phyloP scores from a whole-genome alignment of 1,140 invertebrate species.

The Oscheius sp. region DNA sequence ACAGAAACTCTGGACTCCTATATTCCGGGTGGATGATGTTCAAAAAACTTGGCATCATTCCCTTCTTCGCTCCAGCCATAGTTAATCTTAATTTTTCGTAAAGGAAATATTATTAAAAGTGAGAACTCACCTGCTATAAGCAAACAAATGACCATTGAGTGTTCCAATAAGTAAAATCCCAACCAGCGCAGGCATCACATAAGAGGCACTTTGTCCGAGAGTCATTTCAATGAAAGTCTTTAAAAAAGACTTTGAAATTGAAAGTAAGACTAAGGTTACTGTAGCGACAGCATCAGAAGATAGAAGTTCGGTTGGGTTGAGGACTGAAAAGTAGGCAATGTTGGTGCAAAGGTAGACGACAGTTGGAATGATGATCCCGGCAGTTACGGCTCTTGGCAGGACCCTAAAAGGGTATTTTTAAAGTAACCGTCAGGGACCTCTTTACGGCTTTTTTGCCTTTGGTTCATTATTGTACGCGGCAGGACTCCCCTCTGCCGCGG shows the following conservation, averaged over 20 bases:
- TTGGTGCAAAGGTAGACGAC: conserved; percentile 18
- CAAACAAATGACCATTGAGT: conserved; percentile 22
- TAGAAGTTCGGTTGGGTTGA: conserved; percentile 20
- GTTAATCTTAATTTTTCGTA: conserved; percentile 28
- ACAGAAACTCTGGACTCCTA: conserved; percentile 31
- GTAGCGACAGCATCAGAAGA: conserved; percentile 25
- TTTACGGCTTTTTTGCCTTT: too few species aligned
- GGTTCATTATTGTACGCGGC: too few species aligned
- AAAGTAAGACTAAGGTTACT: not conserved
- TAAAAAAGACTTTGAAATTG: not conserved
- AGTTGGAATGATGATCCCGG: conserved; percentile 11
- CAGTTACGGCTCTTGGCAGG: conserved; percentile 5
- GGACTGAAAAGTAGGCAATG: conserved; percentile 23
- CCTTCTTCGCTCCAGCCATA: conserved; percentile 16
- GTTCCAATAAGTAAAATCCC: conserved; percentile 25
- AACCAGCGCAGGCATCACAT: conserved; percentile 20
- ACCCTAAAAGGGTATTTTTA: not conserved
- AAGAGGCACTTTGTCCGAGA: conserved; percentile 20
- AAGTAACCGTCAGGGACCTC: too few species aligned
- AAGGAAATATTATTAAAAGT: too few species aligned
- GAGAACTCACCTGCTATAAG: conserved; percentile 13
- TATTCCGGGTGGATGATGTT: conserved; percentile 25
- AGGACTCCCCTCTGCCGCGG: too few species aligned
- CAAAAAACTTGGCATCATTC: conserved; percentile 27
- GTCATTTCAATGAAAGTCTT: conserved; percentile 30